Evolutionary conservation across 2,888 invertebrate genomes (phyloP).

Genomic region (Uropetala carovei): DNA sequence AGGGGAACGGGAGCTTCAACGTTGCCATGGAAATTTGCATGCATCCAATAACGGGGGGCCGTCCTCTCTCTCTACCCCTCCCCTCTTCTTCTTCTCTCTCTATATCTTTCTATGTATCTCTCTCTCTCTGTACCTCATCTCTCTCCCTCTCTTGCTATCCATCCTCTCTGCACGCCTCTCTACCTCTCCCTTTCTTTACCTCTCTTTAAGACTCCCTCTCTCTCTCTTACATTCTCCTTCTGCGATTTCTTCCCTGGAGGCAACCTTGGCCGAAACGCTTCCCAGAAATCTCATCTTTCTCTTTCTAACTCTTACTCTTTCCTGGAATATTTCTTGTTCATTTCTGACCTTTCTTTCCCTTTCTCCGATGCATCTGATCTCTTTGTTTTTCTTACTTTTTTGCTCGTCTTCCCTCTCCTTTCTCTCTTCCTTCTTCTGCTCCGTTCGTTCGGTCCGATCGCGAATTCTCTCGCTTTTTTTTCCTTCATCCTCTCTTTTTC

Average conservation of each 20-base stretch:
- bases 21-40: constrained; percentile 75
- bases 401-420: too few relatives aligned
- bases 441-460: too few relatives aligned
- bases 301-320: constrained; percentile 21
- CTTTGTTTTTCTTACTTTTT: background rate
- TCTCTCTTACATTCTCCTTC: too few relatives aligned
- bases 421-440: too few relatives aligned
- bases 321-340: too few relatives aligned
- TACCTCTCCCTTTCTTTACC: background rate
- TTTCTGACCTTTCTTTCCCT: too few relatives aligned
- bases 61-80: background rate
- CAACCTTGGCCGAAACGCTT: background rate
- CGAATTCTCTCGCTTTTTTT: too few relatives aligned
- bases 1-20: background rate
- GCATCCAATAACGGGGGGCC: constrained; percentile 75
- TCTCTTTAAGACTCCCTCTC: too few relatives aligned
- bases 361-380: background rate
- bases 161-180: background rate
- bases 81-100: background rate
- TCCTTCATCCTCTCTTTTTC: too few relatives aligned
- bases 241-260: background rate
- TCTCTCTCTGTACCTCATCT: background rate
- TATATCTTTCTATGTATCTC: background rate
- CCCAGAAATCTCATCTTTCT: background rate
- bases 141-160: background rate